Percentiles rank a stretch among this genome's conserved stretches.
Evolutionary conservation across 2,113 vertebrate species (phyloP).

Genomic region (Phalacrocorax aristotelis): DNA sequence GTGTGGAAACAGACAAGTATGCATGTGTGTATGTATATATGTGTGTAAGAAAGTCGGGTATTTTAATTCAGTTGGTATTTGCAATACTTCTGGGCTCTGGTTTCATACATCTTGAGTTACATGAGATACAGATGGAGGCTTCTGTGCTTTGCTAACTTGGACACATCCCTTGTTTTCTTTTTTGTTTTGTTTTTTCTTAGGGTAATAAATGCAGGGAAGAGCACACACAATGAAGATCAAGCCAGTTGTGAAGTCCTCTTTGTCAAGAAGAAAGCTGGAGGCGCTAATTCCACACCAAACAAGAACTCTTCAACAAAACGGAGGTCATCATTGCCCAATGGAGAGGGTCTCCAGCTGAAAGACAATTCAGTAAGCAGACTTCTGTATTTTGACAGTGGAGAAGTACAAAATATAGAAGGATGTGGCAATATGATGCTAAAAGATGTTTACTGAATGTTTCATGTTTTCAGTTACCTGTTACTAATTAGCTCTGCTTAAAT

Average conservation of each 20-base stretch:
- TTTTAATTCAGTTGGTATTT: not conserved
- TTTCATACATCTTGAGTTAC: not conserved
- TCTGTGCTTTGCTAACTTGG: not conserved
- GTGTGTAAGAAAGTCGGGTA: not conserved
- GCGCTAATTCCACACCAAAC: conserved; percentile 78
- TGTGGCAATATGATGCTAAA: not conserved
- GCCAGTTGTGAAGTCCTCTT: conserved; percentile 93
- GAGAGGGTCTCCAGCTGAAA: conserved; percentile 84
- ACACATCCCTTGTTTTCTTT: not conserved
- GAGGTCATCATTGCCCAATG: conserved; percentile 91
- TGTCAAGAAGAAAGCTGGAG: conserved; percentile 84
- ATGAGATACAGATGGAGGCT: not conserved
- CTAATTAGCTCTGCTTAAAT: not conserved
- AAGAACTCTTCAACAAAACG: conserved; percentile 80
- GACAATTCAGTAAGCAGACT: conserved; percentile 81
- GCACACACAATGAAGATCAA: conserved; percentile 96
- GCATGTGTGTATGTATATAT: not conserved
- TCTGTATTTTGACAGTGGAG: not conserved
- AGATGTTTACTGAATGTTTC: not conserved
- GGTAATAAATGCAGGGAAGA: conserved; percentile 98
- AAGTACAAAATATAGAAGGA: not conserved
- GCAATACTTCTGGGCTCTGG: not conserved
- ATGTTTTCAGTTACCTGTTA: not conserved
- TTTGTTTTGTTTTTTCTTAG: conserved; percentile 57
- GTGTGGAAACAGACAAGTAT: not conserved